Conservation (phyloP, 2,888 invertebrate genomes). For the Leptura quadrifasciata region DNA sequence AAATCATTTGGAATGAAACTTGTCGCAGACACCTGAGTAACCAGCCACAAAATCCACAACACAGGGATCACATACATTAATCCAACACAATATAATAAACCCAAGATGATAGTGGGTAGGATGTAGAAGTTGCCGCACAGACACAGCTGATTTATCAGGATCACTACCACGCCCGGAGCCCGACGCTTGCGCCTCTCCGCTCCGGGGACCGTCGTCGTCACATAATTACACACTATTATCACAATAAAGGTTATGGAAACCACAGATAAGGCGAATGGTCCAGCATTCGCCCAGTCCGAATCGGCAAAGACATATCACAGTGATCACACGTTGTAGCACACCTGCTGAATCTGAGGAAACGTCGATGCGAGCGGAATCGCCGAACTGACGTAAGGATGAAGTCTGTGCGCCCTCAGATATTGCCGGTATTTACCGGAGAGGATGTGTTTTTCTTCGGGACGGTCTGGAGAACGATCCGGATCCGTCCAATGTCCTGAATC, state of each 20-base stretch:
- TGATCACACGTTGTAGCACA: conserved; percentile 80
- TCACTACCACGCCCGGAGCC: conserved; percentile 72
- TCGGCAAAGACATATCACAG: conserved; percentile 67
- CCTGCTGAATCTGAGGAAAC: conserved; percentile 78
- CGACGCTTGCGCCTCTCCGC: conserved; percentile 65
- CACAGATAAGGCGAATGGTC: conserved; percentile 65
- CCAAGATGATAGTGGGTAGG: conserved; percentile 29
- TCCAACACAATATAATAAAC: conserved; percentile 20
- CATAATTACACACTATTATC: conserved; percentile 74
- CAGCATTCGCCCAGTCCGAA: conserved; percentile 54
- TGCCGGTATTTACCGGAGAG: conserved; percentile 77
- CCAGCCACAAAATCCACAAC: conserved; percentile 29
- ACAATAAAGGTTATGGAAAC: conserved; percentile 71
- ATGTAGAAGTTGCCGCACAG: conserved; percentile 60
- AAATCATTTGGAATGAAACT: neutral
- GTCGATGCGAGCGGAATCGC: conserved; percentile 73
- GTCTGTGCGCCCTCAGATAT: conserved; percentile 77
- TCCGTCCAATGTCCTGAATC: conserved; percentile 72
- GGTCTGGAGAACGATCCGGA: conserved; percentile 71
- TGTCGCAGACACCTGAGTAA: conserved; percentile 38
- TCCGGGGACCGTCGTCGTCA: conserved; percentile 58
- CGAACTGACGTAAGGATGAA: conserved; percentile 77
- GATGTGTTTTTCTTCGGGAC: conserved; percentile 71
- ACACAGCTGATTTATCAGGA: conserved; percentile 71
- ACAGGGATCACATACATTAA: conserved; percentile 1